Percentiles rank a stretch among this genome's conserved stretches.
Conservation (phyloP, 2,888 invertebrate species). For the Melinaea menophilus region DNA sequence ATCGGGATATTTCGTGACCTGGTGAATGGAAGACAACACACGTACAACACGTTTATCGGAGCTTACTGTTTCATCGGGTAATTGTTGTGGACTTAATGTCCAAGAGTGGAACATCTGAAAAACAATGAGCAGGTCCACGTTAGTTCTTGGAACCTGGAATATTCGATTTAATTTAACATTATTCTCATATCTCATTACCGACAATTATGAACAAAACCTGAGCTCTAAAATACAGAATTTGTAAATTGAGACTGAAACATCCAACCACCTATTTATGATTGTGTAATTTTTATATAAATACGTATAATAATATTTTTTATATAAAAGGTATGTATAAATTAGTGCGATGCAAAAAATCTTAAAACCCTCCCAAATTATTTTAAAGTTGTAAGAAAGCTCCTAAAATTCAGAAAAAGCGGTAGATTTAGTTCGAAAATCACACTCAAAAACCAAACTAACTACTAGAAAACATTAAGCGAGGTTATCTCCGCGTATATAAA, state of each 20-base stretch:
- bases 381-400: conserved; percentile 46
- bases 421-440: conserved; percentile 68
- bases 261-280: not conserved
- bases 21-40: conserved; percentile 71
- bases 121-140: conserved; percentile 70
- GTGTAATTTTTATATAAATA: not conserved
- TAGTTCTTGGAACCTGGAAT: conserved; percentile 61
- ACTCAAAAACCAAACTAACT: conserved; percentile 71
- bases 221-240: no score
- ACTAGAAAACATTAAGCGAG: conserved; percentile 69
- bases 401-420: conserved; percentile 60
- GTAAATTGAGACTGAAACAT: not conserved
- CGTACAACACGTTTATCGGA: conserved; percentile 70
- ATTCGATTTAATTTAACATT: not conserved
- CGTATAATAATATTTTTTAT: not conserved
- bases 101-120: conserved; percentile 77
- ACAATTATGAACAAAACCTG: not conserved
- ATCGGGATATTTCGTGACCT: conserved; percentile 55
- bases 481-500: conserved; percentile 62
- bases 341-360: conserved; percentile 29
- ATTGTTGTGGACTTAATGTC: conserved; percentile 74
- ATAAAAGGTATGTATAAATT: conserved; percentile 4
- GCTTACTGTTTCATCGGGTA: conserved; percentile 76
- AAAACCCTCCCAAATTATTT: conserved; percentile 31
- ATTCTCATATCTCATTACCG: not conserved